Base-by-base conservation (phyloP, 2,888 invertebrate species). In the Cosmopolites sordidus region DNA sequence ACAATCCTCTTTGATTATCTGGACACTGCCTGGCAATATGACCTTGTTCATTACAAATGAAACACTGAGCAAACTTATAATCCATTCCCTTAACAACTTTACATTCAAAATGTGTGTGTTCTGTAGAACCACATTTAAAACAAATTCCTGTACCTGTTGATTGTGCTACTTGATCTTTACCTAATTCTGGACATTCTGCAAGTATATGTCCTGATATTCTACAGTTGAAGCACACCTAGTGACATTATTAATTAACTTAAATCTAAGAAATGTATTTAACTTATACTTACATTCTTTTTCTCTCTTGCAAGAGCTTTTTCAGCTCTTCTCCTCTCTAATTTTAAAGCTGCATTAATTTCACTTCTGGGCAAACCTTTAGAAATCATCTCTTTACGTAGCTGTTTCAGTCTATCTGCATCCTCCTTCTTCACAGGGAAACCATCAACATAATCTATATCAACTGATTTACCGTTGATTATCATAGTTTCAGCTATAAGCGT, bases 121-220 rank as follows among this genome's bases (percentile, higher is more conserved):
- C 92, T 2, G 89, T 89, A 0, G 92, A 92, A 0, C 93, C 93
- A 73, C 93, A 93, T 72, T 92, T 92, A 67, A 88, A 92, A 67
- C 92, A 92, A 43, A 92, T 82, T 5, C 88, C 89, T 43, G 81
- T 80, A 3, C 76, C 78, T 0, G 75, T 69, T 8, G 64, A 60
- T 51, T 77, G 75, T 4, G 62, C 58, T 2, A 74, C 70, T 48
- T 65, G 59, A 62, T 79, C 79, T 6, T 77, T 76, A 60, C 77
- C 78, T 11, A 84, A 66, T 43, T 86, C 81, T 0, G 92, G 91
- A 74, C 93, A 93, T 56, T 91, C 87, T 0, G 88, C 83, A 27
- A 92, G 74, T 62, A 83, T 80, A 67, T 93, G 93, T 0, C 92
- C 92, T 5, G 84, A 80, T 73, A 86, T 81, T 9, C 86, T 75